Percentiles rank a stretch among this genome's conserved stretches.
phyloP scores from a whole-genome alignment of 30 jellyfish, hydroid and myxozoan genomes.

The Rhopilema esculentum region DNA sequence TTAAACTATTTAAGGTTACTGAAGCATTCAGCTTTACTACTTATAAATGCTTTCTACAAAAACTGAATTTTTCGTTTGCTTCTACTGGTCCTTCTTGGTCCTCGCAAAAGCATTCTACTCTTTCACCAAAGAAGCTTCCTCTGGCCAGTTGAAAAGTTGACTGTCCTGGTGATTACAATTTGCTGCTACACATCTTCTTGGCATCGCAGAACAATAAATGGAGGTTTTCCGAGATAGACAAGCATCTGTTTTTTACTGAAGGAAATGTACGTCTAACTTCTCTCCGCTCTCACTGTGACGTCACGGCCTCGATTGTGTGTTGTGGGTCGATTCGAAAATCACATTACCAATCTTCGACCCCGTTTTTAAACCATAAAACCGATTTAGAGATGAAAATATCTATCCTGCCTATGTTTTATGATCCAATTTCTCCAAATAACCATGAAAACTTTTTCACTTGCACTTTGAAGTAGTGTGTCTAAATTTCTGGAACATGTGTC shows the following conservation, averaged over 20 bases:
- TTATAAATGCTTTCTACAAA: conserved; percentile 48
- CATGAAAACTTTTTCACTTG: too few species aligned
- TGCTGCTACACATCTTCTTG: conserved; percentile 55
- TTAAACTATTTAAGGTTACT: conserved; percentile 19
- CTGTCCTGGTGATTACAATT: conserved; percentile 41
- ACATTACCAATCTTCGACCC: background rate
- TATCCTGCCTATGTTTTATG: too few species aligned
- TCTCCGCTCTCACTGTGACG: conserved; percentile 42
- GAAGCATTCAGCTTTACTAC: conserved; percentile 29
- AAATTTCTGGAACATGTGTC: too few species aligned
- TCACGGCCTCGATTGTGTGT: conserved; percentile 40
- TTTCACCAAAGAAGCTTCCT: conserved; percentile 44
- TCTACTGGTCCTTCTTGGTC: conserved; percentile 56
- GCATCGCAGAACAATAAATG: conserved; percentile 24
- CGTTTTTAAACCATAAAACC: conserved; percentile 4
- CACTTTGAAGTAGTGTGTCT: too few species aligned
- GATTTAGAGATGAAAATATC: too few species aligned
- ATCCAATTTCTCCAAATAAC: too few species aligned
- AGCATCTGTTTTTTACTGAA: conserved; percentile 28
- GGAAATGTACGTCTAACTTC: conserved; percentile 20
- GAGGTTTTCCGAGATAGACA: conserved; percentile 24
- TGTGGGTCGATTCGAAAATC: conserved; percentile 3
- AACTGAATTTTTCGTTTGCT: conserved; percentile 53
- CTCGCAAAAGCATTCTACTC: conserved; percentile 30
- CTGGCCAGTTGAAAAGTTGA: conserved; percentile 52